These are phyloP conservation scores for Labeo calbasu DNA, from an alignment of 2,797 vertebrate genomes.

Conservation along the genomic window DNA sequence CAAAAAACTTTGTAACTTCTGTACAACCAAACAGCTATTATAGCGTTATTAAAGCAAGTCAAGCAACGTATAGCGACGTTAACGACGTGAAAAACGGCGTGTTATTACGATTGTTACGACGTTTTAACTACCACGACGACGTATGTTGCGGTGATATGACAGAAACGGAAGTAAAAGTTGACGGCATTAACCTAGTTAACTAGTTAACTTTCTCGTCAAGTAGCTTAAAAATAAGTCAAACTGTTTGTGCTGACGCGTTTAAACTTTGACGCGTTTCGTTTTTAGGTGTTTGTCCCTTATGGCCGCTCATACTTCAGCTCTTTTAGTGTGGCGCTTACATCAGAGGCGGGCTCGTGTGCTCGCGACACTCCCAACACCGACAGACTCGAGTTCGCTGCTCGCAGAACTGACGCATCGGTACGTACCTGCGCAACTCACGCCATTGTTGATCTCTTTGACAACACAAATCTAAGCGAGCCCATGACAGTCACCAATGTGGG, in stretches of 20 bases:
- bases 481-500: background rate
- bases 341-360: background rate
- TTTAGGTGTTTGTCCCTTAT: constrained; percentile 19
- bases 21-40: background rate
- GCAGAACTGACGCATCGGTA: constrained; percentile 9
- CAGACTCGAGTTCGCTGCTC: background rate
- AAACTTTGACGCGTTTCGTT: constrained; percentile 16
- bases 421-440: background rate
- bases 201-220: too few species aligned
- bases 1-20: background rate
- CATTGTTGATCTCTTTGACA: background rate
- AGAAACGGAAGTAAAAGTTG: background rate
- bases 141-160: background rate
- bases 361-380: background rate
- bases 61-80: too few species aligned
- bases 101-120: too few species aligned
- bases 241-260: background rate
- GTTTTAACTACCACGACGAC: background rate
- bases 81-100: too few species aligned
- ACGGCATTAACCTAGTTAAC: background rate
- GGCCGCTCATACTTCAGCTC: constrained; percentile 12
- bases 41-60: background rate
- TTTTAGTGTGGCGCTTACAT: background rate
- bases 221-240: too few species aligned
- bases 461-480: background rate